Evolutionary conservation across 1,140 invertebrate species (phyloP), one percentile per base, ranked within the genome.

Genomic region (Hyles vespertilio): DNA sequence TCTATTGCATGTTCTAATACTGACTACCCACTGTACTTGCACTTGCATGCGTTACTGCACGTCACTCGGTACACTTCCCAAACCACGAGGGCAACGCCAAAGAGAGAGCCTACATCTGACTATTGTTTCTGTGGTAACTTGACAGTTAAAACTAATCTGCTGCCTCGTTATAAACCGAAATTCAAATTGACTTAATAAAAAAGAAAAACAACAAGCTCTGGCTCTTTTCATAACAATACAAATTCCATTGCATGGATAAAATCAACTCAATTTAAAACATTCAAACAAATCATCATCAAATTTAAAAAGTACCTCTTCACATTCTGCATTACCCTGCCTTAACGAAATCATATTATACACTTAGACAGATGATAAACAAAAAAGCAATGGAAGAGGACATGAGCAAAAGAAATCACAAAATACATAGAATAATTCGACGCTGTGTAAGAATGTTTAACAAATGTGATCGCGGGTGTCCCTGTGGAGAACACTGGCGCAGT

Each of bases 211-310:
- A 88, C 80, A 84, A 87, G 81, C 81, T 82, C 76, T 81, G 75
- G 81, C 77, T 80, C 68, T 78, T 81, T 81, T 79, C 79, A 75
- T 87, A 88, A 87, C 83, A 87, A 86, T 83, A 81, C 79, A 84
- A 80, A 82, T 76, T 87, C 84, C 85, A 88, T 86, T 81, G 81
- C 76, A 89, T 89, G 84, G 86, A 89, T 79, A 81, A 85, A 82
- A 81, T 87, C 74, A 88, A 88, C 81, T 83, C 74, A 87, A 87
- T 84, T 80, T 81, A 79, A 61, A 80, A 86, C 83, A 83, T 84
- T 84, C 84, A 84, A 89, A 89, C 81, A 82, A 84, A 79, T 81
- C 69, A 63, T 76, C 73, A 76, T 79, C 79, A 81, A 81, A 85
- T 79, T 84, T 79, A 82, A 84, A 85, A 88, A 89, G 81, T 84